These are phyloP conservation scores for Apostichopus japonicus DNA, from an alignment of 35 echinoderm and acorn worm species.

Conservation along the genomic window DNA sequence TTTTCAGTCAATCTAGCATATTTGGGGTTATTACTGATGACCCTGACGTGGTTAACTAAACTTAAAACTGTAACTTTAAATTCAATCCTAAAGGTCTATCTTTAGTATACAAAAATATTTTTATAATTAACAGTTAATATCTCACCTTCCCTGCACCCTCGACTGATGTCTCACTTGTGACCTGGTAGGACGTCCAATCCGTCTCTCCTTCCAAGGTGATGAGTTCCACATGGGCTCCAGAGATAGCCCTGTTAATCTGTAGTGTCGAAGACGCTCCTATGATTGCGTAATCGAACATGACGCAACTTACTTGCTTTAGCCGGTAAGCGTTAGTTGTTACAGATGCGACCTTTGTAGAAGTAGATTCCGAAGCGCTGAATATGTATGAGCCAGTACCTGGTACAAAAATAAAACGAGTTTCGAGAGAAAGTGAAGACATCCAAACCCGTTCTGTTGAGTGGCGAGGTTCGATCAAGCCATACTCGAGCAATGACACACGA, in stretches of 20 bases:
- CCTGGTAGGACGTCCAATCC: neutral
- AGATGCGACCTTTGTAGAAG: neutral
- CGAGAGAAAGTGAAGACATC: neutral
- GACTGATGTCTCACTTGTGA: neutral
- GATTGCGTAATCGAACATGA: constrained; percentile 12
- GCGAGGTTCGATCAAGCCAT: neutral
- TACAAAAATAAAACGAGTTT: neutral
- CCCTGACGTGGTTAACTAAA: no score
- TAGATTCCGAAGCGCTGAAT: neutral
- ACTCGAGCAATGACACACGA: neutral
- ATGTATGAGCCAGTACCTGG: constrained; percentile 13
- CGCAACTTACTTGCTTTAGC: neutral
- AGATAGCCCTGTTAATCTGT: neutral
- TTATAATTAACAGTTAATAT: neutral
- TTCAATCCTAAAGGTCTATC: no score
- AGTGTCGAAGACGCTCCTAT: neutral
- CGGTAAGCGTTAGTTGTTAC: neutral
- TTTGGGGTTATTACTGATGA: no score
- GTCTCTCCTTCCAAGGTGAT: neutral
- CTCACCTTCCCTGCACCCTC: neutral
- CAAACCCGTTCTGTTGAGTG: no score
- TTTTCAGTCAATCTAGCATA: no score
- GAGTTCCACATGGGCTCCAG: neutral
- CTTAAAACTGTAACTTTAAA: no score
- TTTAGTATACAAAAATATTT: no score